These are phyloP conservation scores for Hydroisotoma schaefferi DNA, from an alignment of 2,888 invertebrate genomes.

Conservation along the genomic window DNA sequence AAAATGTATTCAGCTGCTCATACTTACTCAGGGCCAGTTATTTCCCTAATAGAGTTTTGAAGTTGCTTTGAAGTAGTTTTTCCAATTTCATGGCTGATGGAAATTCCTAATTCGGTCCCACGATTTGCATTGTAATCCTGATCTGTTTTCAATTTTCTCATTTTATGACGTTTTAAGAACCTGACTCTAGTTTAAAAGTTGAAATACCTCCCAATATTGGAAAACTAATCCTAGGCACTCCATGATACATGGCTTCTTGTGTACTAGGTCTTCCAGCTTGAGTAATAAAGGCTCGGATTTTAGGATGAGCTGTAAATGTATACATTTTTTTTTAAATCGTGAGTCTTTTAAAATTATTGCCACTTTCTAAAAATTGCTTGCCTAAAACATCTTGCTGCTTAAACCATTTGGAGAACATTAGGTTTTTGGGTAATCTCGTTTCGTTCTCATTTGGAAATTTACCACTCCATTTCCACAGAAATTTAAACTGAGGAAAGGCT, in stretches of 20 bases:
- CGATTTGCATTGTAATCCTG: slow-evolving; percentile 31
- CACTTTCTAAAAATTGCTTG: slow-evolving; percentile 4
- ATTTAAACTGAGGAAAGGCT: slow-evolving; percentile 27
- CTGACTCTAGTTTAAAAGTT: not conserved
- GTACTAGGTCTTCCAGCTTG: slow-evolving; percentile 31
- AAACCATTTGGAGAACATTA: slow-evolving; percentile 44
- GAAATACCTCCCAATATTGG: slow-evolving; percentile 26
- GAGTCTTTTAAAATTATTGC: too few species aligned
- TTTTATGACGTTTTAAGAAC: not conserved
- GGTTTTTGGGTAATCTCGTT: too few species aligned
- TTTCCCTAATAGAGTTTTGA: not conserved
- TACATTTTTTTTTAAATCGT: too few species aligned
- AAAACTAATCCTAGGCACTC: slow-evolving; percentile 35
- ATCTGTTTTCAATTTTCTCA: slow-evolving; percentile 15
- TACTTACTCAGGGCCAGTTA: too few species aligned
- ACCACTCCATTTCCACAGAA: slow-evolving; percentile 49
- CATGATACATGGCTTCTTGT: slow-evolving; percentile 41
- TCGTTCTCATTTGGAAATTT: slow-evolving; percentile 16
- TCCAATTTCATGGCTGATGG: slow-evolving; percentile 22
- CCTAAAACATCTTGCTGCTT: slow-evolving; percentile 48
- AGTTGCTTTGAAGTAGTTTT: slow-evolving; percentile 16
- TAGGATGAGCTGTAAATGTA: slow-evolving; percentile 25
- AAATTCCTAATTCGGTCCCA: slow-evolving; percentile 18
- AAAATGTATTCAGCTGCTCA: too few species aligned
- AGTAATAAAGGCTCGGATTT: slow-evolving; percentile 37